Evolutionary conservation across 2,888 invertebrate species (phyloP).

Genomic region (Rhingia rostrata): DNA sequence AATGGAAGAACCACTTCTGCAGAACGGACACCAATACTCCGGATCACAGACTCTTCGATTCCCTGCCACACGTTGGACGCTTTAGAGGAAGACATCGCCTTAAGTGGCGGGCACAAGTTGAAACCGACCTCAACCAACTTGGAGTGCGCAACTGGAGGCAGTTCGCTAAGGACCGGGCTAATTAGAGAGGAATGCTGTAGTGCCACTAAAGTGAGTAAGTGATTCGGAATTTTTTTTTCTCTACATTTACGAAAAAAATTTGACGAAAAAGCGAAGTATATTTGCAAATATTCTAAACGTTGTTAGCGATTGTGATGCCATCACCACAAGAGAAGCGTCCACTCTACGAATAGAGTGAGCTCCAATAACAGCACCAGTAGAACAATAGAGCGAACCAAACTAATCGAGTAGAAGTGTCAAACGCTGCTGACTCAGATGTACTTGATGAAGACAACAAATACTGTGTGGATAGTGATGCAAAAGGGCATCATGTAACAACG

Average conservation of each 20-base stretch:
- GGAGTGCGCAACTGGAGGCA: too few relatives aligned
- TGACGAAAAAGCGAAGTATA: conserved; percentile 34
- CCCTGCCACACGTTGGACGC: too few relatives aligned
- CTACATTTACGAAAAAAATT: conserved; percentile 37
- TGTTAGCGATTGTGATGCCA: conserved; percentile 21
- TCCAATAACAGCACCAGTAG: conserved; percentile 84
- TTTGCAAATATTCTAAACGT: conserved; percentile 3
- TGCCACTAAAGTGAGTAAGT: too few relatives aligned
- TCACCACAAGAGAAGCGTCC: conserved; percentile 6
- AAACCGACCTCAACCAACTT: too few relatives aligned
- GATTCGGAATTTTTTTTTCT: conserved; percentile 54
- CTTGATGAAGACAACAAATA: conserved; percentile 99
- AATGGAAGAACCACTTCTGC: too few relatives aligned
- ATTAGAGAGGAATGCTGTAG: too few relatives aligned
- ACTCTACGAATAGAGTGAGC: conserved; percentile 83
- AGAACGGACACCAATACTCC: too few relatives aligned
- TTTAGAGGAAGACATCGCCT: too few relatives aligned
- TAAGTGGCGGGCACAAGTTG: too few relatives aligned
- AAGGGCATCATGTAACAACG: conserved; percentile 99
- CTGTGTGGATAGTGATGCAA: conserved; percentile 99
- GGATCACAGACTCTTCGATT: too few relatives aligned
- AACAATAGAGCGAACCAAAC: conserved; percentile 93
- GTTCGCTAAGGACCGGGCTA: too few relatives aligned
- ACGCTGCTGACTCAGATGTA: conserved; percentile 94
- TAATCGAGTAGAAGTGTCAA: conserved; percentile 97